Evolutionary conservation across 2,113 vertebrate genomes (phyloP).

Genomic region (Abramis brama): DNA sequence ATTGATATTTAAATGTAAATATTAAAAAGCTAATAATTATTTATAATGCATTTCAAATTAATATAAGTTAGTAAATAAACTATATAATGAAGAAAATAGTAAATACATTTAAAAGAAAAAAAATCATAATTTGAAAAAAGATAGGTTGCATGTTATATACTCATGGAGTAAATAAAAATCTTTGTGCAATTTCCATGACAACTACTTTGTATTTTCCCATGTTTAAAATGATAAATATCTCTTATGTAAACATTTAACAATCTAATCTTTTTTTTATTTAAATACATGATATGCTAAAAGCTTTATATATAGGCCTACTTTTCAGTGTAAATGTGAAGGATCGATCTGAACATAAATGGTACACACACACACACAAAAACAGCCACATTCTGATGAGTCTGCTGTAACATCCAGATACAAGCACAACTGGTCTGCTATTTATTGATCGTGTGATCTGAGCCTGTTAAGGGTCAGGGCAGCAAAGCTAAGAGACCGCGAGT

Average conservation of each 20-base stretch:
- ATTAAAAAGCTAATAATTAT: background rate
- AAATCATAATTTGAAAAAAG: background rate
- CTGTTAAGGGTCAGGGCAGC: constrained; percentile 18
- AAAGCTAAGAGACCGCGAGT: background rate
- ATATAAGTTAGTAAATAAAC: no score
- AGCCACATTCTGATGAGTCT: background rate
- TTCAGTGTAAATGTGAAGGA: background rate
- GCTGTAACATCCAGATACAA: background rate
- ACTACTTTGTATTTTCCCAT: background rate
- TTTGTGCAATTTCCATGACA: background rate
- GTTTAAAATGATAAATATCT: background rate
- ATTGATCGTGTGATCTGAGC: background rate
- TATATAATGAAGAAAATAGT: no score
- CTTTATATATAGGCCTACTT: background rate
- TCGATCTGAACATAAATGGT: background rate
- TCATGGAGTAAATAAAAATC: background rate
- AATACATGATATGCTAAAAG: background rate
- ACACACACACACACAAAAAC: background rate
- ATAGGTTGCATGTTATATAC: background rate
- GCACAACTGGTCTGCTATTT: background rate
- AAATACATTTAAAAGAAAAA: background rate
- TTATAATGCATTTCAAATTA: background rate
- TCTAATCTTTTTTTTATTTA: background rate
- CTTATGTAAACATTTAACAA: background rate
- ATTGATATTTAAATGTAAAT: background rate